Base-by-base conservation (phyloP, 2,113 vertebrate species). In the Labrus mixtus region DNA sequence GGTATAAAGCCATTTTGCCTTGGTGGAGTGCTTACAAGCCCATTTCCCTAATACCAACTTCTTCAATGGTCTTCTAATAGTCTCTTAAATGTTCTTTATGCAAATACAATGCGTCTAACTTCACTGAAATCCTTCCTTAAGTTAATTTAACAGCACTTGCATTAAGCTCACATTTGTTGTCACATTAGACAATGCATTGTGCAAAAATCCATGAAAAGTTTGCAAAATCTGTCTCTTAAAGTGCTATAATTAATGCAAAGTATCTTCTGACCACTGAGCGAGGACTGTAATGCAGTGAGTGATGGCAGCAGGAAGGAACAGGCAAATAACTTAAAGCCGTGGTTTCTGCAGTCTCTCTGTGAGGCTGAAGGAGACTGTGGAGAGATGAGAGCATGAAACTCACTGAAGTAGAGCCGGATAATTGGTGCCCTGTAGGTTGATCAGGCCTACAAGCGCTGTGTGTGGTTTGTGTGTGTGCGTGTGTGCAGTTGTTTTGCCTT, bases 371-470 rank as follows among this genome's bases (percentile, higher is more conserved):
- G 43, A 70, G 53, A 79, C 68, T 68, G 41, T 58, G 19, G 71
- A 84, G 63, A 65, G 70, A 79, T 2, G 59, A 59, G 64, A 83
- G 68, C 29, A n/a, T 48, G 17, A 53, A 87, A 76, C 67, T 79
- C 71, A 53, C 29, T 74, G 78, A 75, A 72, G 82, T 60, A 87
- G 45, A 88, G 75, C 65, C 55, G 53, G 69, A 79, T 90, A 90
- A 91, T 85, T 87, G 79, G 80, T 67, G 62, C 78, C 73, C 67
- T 74, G 64, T 73, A 64, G 68, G 68, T 70, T 85, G 82, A 73
- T 81, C 36, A 53, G 50, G 71, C 60, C 72, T 83, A 61, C 43
- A 8, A 79, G 83, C 55, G 16, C 37, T 68, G 64, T 46, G 36
- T 69, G 25, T 60, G 60, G 64, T 45, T 37, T 80, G 29, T 25